phyloP scores from a whole-genome alignment of 2,888 invertebrate genomes.

The Cristatella mucedo region DNA sequence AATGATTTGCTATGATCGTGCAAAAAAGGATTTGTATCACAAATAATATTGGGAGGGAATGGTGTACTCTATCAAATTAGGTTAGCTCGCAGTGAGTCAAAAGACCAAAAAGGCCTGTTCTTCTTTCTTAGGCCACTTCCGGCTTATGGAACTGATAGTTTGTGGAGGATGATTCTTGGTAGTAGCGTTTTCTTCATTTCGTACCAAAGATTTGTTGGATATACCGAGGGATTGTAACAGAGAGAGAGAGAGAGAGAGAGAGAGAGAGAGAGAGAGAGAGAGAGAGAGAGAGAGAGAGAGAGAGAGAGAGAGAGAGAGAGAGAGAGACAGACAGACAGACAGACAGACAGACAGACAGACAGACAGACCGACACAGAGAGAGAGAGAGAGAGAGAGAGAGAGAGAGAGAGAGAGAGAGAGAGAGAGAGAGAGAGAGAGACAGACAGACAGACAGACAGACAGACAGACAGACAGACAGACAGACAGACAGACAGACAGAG shows the following conservation, averaged over 20 bases:
- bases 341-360: background rate
- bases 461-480: background rate
- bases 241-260: conserved; percentile 1
- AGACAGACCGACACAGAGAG: background rate
- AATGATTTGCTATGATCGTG: too few species aligned
- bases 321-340: background rate
- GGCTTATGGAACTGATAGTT: too few species aligned
- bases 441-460: background rate
- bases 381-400: conserved; percentile 1
- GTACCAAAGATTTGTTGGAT: background rate
- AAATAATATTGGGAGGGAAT: too few species aligned
- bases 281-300: conserved; percentile 1
- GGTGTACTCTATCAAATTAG: too few species aligned
- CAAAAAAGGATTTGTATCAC: too few species aligned
- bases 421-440: conserved; percentile 7
- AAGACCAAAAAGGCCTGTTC: too few species aligned
- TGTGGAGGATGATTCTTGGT: too few species aligned
- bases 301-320: background rate
- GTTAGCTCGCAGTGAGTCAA: too few species aligned
- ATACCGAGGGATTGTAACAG: background rate
- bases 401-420: conserved; percentile 1
- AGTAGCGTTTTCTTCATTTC: too few species aligned
- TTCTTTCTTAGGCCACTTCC: too few species aligned
- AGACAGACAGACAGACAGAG: conserved; percentile 6
- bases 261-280: background rate